phyloP scores from a whole-genome alignment of 2,113 vertebrate species.

The Sprattus sprattus region DNA sequence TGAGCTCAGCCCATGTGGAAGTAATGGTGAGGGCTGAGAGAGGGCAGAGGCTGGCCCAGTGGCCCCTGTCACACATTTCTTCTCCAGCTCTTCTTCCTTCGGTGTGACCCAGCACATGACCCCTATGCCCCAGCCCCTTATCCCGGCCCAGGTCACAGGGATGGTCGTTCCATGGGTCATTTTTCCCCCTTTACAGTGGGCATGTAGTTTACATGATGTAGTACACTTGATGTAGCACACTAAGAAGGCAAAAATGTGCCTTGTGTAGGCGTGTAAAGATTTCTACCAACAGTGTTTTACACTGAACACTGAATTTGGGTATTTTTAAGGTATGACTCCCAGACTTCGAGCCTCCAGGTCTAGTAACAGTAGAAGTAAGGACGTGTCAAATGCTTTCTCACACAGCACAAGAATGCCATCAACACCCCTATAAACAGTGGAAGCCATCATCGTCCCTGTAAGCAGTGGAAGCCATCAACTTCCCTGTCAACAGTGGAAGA shows the following conservation, averaged over 20 bases:
- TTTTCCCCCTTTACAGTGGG: neutral
- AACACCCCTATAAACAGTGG: neutral
- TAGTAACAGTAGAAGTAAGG: neutral
- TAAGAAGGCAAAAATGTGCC: neutral
- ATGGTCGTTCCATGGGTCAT: neutral
- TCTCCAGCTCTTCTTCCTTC: neutral
- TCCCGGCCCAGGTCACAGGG: neutral
- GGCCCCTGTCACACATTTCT: neutral
- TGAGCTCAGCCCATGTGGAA: slow-evolving; percentile 44
- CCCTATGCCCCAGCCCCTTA: too few relatives aligned
- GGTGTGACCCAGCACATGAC: neutral
- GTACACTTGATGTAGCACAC: too few relatives aligned
- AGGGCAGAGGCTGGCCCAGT: neutral
- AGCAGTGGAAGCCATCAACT: neutral
- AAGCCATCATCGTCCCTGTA: neutral
- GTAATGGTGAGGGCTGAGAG: slow-evolving; percentile 17
- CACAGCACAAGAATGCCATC: neutral
- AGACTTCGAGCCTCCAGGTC: neutral
- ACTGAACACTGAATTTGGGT: neutral
- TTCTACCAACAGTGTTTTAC: neutral
- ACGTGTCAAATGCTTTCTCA: neutral
- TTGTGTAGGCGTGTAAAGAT: neutral
- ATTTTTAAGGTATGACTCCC: neutral
- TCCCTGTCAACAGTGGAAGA: neutral
- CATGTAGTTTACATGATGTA: neutral